Conservation (phyloP, 1,140 invertebrate species). For the Drosophila busckii region DNA sequence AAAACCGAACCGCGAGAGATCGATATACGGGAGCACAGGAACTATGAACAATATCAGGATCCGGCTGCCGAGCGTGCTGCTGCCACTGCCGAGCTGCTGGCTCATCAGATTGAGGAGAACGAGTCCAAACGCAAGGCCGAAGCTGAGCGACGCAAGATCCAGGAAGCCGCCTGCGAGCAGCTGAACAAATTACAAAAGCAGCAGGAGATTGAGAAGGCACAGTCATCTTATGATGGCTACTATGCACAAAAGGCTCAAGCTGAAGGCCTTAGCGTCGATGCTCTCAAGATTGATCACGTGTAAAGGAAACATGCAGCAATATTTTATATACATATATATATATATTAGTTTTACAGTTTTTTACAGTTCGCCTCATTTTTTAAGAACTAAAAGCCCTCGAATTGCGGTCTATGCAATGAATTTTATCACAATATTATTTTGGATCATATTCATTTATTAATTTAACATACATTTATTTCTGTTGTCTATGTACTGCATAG, state of each 20-base stretch:
- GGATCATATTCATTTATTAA: conserved; percentile 8
- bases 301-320: conserved; percentile 42
- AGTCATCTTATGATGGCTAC: conserved; percentile 62
- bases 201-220: conserved; percentile 63
- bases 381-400: conserved; percentile 27
- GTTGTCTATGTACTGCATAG: conserved; percentile 37
- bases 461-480: conserved; percentile 13
- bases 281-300: conserved; percentile 62
- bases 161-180: conserved; percentile 64
- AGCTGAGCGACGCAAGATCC: conserved; percentile 63
- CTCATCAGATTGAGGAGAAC: conserved; percentile 67
- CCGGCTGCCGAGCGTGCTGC: conserved; percentile 59
- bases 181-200: conserved; percentile 58
- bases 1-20: conserved; percentile 44
- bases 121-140: conserved; percentile 64
- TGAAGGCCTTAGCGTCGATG: conserved; percentile 51
- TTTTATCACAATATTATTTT: conserved; percentile 39
- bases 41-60: conserved; percentile 62
- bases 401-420: conserved; percentile 33
- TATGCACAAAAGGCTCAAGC: conserved; percentile 61
- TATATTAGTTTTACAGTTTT: conserved; percentile 32
- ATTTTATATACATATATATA: conserved; percentile 21
- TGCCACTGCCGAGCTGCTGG: conserved; percentile 58
- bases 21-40: conserved; percentile 43
- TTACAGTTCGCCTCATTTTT: conserved; percentile 12